Evolutionary conservation across 2,113 vertebrate genomes (phyloP).

Genomic region (Clarias batrachus): DNA sequence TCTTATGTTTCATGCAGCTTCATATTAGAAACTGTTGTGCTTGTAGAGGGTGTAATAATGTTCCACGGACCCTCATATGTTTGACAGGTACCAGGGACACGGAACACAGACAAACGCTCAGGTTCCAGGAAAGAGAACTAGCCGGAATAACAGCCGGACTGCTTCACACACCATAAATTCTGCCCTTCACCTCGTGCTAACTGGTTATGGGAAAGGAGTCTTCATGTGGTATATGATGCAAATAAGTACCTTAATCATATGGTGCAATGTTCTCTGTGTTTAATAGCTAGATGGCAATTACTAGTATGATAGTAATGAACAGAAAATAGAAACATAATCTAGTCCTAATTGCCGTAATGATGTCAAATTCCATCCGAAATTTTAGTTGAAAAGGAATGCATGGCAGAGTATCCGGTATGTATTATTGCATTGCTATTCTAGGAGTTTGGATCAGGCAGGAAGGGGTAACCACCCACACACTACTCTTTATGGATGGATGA

Average conservation of each 20-base stretch:
- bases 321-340: too few species aligned
- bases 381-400: neutral
- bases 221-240: neutral
- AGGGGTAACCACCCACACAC: neutral
- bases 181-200: neutral
- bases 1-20: constrained; percentile 19
- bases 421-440: neutral
- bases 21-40: constrained; percentile 24
- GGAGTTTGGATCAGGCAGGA: neutral
- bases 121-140: constrained; percentile 12
- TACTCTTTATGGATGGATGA: neutral
- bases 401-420: neutral
- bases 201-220: neutral
- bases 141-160: neutral
- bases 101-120: constrained; percentile 16
- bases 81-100: neutral
- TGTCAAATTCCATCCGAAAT: neutral
- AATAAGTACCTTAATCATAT: neutral
- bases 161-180: constrained; percentile 11
- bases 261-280: neutral
- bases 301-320: neutral
- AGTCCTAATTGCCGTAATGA: neutral
- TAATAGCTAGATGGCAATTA: neutral
- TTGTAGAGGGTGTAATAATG: constrained; percentile 27
- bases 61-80: constrained; percentile 15